Evolutionary conservation across 64 coral and sea anemone species (phyloP), one percentile per base, ranked within the genome.

Genomic region (Astreopora myriophthalma): DNA sequence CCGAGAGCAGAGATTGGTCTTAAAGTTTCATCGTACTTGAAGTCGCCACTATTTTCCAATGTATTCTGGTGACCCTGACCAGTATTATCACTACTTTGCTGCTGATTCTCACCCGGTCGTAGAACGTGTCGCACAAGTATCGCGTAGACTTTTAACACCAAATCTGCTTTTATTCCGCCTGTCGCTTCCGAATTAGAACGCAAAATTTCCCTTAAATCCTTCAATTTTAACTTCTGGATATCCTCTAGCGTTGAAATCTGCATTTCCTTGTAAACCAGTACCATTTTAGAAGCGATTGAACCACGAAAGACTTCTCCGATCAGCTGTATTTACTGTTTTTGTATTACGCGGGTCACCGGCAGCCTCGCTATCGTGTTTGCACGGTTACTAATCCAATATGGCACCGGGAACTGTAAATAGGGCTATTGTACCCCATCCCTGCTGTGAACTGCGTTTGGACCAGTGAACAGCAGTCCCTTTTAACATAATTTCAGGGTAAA

Each of bases 161-260:
- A 74, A 35, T 74, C 71, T 35, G 35, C 71, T 74, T 74, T 74
- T 6, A 40, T 74, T 39, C 71, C 5, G 71, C 71, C 71, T 34
- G 37, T 74, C 3, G 71, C 35, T 74, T 74, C 71, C 35, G 71
- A 74, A 74, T 74, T 74, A 36, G 71, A 74, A 74, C 35, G 71
- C 36, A 74, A 74, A 40, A 74, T 74, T 20, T 40, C 71, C 35
- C 35, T 27, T 35, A 74, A 74, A 74, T 74, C 71, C 17, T 74
- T 74, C 19, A 40, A 33, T 74, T 75, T 75, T 75, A 75, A 75
- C 35, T 40, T 75, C 72, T 75, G 72, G 72, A 75, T 75, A 40
- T 75, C 72, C 72, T 75, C 72, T 75, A 75, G 34, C 38, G 72
- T 75, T 75, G 72, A 75, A 75, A 75, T 75, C 34, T 75, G 32